Percentiles rank a stretch among this genome's conserved stretches.
These are phyloP conservation scores for Alloplasta piceator DNA, from an alignment of 2,888 invertebrate genomes.

Conservation along the genomic window DNA sequence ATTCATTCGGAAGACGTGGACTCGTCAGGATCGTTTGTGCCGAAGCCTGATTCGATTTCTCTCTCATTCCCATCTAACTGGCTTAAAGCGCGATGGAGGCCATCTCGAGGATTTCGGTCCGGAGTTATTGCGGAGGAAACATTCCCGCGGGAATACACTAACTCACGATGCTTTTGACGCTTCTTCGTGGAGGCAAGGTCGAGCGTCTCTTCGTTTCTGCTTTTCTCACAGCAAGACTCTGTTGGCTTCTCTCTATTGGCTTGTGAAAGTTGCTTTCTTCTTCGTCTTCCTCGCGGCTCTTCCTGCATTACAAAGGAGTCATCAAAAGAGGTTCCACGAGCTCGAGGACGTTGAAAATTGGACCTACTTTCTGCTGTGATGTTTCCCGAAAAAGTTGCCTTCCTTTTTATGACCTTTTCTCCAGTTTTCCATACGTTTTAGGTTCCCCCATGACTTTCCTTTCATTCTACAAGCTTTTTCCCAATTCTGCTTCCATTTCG, in stretches of 20 bases:
- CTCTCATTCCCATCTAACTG: conserved; percentile 62
- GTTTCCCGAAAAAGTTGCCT: conserved; percentile 20
- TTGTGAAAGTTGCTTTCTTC: conserved; percentile 44
- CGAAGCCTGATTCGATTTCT: conserved; percentile 63
- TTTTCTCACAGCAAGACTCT: conserved; percentile 46
- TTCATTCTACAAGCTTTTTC: no score
- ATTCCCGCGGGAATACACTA: conserved; percentile 53
- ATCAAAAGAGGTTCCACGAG: conserved; percentile 36
- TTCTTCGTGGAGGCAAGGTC: conserved; percentile 42
- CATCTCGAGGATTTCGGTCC: conserved; percentile 25
- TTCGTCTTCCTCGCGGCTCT: conserved; percentile 37
- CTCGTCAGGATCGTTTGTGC: conserved; percentile 64
- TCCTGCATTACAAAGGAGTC: conserved; percentile 28
- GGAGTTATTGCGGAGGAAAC: conserved; percentile 32
- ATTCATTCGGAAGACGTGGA: conserved; percentile 43
- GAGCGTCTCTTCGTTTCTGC: conserved; percentile 50
- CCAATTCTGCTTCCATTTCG: no score
- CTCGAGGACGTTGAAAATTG: conserved; percentile 19
- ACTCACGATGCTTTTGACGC: conserved; percentile 30
- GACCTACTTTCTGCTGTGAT: conserved; percentile 16
- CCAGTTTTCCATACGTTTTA: no score
- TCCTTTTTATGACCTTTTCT: conserved; percentile 3
- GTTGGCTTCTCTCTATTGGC: background rate
- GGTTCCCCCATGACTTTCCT: no score
- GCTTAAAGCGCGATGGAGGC: conserved; percentile 43